Percentiles rank a stretch among this genome's conserved stretches.
Evolutionary conservation across 2,797 vertebrate species (phyloP).

Genomic region (Liparis tanakae): DNA sequence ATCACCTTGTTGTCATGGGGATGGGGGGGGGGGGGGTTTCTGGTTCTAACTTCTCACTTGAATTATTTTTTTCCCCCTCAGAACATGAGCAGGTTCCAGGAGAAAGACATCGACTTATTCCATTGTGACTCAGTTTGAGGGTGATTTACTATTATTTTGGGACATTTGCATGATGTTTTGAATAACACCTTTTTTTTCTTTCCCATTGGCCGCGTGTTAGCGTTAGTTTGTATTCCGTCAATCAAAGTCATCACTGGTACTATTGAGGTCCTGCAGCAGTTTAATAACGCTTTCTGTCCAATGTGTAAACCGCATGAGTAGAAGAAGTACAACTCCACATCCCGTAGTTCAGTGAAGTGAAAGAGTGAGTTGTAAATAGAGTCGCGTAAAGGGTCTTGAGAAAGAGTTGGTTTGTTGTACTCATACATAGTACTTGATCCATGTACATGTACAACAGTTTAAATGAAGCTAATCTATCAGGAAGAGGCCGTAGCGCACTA

Average conservation of each 20-base stretch:
- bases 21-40: not conserved
- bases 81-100: not conserved
- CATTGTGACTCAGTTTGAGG: not conserved
- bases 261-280: conserved; percentile 10
- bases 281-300: not conserved
- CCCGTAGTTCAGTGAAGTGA: not conserved
- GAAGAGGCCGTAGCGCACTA: not conserved
- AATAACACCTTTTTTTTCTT: not conserved
- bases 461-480: not conserved
- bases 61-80: not conserved
- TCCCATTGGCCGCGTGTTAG: not conserved
- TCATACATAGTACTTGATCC: not conserved
- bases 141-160: not conserved
- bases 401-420: not conserved
- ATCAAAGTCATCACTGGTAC: not conserved
- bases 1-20: conserved; percentile 6
- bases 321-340: not conserved
- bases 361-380: not conserved
- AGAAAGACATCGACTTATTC: not conserved
- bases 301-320: not conserved
- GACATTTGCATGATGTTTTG: conserved; percentile 13
- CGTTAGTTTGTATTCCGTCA: not conserved
- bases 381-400: not conserved
- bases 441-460: not conserved
- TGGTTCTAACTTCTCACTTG: not conserved